These are phyloP conservation scores for Nephotettix cincticeps DNA, from an alignment of 1,140 invertebrate species.

Conservation along the genomic window DNA sequence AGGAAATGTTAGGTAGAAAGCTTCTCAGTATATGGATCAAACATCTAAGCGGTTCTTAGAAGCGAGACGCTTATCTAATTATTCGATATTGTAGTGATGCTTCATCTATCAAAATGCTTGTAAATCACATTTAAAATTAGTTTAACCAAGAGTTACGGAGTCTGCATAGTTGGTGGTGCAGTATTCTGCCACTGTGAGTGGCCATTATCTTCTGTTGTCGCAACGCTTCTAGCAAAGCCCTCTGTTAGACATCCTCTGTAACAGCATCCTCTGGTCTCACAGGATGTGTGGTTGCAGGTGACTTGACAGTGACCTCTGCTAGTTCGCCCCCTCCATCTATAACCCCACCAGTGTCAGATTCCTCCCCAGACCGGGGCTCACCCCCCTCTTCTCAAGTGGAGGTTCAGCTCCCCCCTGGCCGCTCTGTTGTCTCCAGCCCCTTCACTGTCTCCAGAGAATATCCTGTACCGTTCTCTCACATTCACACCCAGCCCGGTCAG, in stretches of 20 bases:
- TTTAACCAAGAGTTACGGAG: too few species aligned
- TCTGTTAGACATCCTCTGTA: neutral
- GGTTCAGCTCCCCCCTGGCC: slow-evolving; percentile 50
- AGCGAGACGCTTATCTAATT: too few species aligned
- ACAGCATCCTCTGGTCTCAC: neutral
- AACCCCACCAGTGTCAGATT: slow-evolving; percentile 53
- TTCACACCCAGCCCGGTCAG: slow-evolving; percentile 87
- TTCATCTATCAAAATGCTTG: too few species aligned
- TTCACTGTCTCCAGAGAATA: slow-evolving; percentile 64
- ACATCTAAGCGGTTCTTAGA: too few species aligned
- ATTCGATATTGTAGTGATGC: too few species aligned
- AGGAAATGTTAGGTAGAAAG: too few species aligned
- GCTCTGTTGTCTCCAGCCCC: slow-evolving; percentile 55
- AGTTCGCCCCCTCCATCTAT: slow-evolving; percentile 63
- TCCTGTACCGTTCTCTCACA: slow-evolving; percentile 74
- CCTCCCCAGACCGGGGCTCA: slow-evolving; percentile 45
- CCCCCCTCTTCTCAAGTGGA: slow-evolving; percentile 49
- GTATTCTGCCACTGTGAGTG: too few species aligned
- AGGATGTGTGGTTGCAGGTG: slow-evolving; percentile 44
- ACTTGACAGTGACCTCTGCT: slow-evolving; percentile 53
- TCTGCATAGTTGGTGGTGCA: too few species aligned
- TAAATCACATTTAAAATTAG: too few species aligned
- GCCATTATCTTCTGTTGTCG: too few species aligned
- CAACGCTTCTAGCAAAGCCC: too few species aligned
- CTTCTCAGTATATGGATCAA: too few species aligned